Evolutionary conservation across 2,113 vertebrate genomes (phyloP).

Genomic region (Hepsetus odoe): DNA sequence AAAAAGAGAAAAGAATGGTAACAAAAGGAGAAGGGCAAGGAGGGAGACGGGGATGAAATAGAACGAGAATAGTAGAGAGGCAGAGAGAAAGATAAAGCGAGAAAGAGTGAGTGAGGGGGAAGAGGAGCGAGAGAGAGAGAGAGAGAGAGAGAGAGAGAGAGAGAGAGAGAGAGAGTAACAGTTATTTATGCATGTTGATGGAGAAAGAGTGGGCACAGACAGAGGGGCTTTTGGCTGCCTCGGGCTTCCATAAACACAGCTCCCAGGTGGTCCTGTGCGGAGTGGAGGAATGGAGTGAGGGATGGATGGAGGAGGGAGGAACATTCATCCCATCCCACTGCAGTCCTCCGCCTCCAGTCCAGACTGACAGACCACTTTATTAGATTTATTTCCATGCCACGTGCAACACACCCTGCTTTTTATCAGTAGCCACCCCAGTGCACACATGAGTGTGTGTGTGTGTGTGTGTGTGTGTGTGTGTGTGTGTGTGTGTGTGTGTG

Average conservation of each 20-base stretch:
- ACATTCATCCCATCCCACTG: conserved; percentile 54
- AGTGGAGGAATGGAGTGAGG: conserved; percentile 42
- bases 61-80: too few relatives aligned
- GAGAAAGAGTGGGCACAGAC: conserved; percentile 33
- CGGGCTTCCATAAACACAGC: conserved; percentile 79
- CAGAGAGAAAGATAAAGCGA: too few relatives aligned
- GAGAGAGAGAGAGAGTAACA: conserved; percentile 15
- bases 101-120: too few relatives aligned
- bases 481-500: conserved; percentile 19
- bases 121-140: too few relatives aligned
- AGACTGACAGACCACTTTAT: conserved; percentile 50
- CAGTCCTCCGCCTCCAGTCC: conserved; percentile 43
- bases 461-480: conserved; percentile 14
- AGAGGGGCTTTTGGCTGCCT: conserved; percentile 50
- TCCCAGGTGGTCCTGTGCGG: conserved; percentile 80
- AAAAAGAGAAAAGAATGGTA: too few relatives aligned
- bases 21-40: too few relatives aligned
- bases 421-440: conserved; percentile 10
- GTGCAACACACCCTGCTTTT: conserved; percentile 40
- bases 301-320: conserved; percentile 43
- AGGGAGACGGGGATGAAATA: too few relatives aligned
- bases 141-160: conserved; percentile 4
- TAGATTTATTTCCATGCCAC: conserved; percentile 54
- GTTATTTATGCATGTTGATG: background rate
- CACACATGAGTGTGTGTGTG: conserved; percentile 2